phyloP scores from a whole-genome alignment of 2,113 vertebrate species.

The Dinomys branickii region DNA sequence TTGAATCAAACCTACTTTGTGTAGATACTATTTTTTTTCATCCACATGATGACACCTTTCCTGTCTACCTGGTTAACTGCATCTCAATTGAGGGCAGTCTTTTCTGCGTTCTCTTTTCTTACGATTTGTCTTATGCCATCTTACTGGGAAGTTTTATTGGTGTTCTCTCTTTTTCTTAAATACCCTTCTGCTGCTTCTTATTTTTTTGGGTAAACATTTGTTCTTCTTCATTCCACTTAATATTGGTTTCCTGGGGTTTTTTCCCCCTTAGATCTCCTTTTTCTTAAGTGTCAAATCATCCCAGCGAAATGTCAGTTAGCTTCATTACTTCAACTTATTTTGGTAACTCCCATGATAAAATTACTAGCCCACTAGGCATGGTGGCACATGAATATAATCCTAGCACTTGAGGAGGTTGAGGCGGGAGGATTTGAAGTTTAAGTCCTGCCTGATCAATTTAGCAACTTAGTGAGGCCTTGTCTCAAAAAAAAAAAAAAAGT shows the following conservation, averaged over 20 bases:
- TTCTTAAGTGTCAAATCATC: not conserved
- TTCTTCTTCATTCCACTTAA: not conserved
- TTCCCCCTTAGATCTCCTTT: not conserved
- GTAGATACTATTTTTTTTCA: not conserved
- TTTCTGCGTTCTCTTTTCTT: not conserved
- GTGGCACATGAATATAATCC: not conserved
- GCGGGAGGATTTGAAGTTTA: not conserved
- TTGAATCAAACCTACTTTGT: not conserved
- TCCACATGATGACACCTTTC: not conserved
- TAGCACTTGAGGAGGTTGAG: not conserved
- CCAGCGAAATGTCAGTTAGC: not conserved
- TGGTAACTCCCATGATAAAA: not conserved
- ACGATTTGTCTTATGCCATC: not conserved
- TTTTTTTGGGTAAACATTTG: not conserved
- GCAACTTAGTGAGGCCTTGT: not conserved
- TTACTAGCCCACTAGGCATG: not conserved
- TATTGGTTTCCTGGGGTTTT: not conserved
- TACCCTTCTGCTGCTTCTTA: not conserved
- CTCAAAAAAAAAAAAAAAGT: not conserved
- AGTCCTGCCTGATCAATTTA: not conserved
- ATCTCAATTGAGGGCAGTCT: not conserved
- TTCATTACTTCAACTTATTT: not conserved
- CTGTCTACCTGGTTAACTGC: not conserved
- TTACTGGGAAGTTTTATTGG: not conserved
- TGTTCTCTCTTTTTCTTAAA: not conserved